Evolutionary conservation across 2,888 invertebrate genomes (phyloP).

Genomic region (Trissoscelio sp.): DNA sequence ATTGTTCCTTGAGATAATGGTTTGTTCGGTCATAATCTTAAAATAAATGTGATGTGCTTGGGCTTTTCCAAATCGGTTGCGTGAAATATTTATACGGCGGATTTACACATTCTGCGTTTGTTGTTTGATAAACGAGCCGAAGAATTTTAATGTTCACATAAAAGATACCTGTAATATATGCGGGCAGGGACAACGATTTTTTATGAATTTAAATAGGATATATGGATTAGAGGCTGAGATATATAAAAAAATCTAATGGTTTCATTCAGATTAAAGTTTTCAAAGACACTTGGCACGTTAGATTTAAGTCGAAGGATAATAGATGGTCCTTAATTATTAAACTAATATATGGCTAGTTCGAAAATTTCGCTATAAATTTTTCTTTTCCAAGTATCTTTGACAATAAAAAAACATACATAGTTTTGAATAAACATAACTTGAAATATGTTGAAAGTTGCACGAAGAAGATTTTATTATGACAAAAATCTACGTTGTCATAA

Average conservation of each 20-base stretch:
- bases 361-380: not conserved
- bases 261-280: not conserved
- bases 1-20: constrained; percentile 22
- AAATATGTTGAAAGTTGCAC: no score
- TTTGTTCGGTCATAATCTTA: constrained; percentile 19
- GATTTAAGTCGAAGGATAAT: not conserved
- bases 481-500: no score
- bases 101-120: constrained; percentile 25
- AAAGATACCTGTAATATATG: constrained; percentile 30
- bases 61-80: constrained; percentile 24
- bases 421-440: no score
- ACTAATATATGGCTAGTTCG: not conserved
- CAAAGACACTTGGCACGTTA: not conserved
- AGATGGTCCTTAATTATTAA: no score
- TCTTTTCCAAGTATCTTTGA: not conserved
- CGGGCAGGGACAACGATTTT: not conserved
- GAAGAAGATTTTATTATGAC: no score
- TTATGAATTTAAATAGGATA: constrained; percentile 10
- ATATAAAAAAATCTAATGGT: constrained; percentile 5
- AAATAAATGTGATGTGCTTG: constrained; percentile 32
- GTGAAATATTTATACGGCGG: constrained; percentile 27
- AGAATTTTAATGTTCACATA: constrained; percentile 27
- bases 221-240: not conserved
- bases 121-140: constrained; percentile 23
- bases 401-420: no score